These are phyloP conservation scores for Catharus ustulatus DNA, from an alignment of 2,797 vertebrate genomes.

Conservation along the genomic window DNA sequence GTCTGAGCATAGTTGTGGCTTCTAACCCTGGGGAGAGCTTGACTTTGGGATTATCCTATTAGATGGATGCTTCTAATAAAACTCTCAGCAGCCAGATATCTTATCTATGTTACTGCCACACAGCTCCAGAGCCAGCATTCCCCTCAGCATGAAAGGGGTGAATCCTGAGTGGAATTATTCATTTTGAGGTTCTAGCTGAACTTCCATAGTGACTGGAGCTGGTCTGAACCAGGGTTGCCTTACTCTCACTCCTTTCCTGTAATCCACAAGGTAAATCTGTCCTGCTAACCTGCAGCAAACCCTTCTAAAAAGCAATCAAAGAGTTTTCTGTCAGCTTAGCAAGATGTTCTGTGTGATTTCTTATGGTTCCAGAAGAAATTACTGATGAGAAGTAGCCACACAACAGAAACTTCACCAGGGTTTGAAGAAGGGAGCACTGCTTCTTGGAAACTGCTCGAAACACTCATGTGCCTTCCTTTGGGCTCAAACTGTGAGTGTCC, in stretches of 20 bases:
- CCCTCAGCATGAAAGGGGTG: not conserved
- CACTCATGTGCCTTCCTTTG: not conserved
- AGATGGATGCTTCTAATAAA: constrained; percentile 34
- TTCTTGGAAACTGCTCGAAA: not conserved
- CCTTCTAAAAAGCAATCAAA: not conserved
- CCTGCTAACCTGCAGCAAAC: not conserved
- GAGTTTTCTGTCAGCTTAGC: not conserved
- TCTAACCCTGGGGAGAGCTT: constrained; percentile 4
- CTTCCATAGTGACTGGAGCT: not conserved
- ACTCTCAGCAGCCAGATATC: not conserved
- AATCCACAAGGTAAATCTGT: not conserved
- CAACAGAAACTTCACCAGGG: not conserved
- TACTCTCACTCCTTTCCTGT: not conserved
- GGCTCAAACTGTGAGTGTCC: not conserved
- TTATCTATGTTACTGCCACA: not conserved
- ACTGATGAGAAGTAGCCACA: not conserved
- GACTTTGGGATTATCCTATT: constrained; percentile 21
- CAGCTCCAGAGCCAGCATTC: not conserved
- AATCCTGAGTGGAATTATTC: not conserved
- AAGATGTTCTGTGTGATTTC: not conserved
- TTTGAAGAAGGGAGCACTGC: not conserved
- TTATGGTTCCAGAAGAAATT: not conserved
- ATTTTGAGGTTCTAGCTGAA: not conserved
- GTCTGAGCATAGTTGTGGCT: constrained; percentile 16
- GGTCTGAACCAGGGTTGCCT: not conserved